These are phyloP conservation scores for Drosophila austrosaltans DNA, from an alignment of 2,888 invertebrate genomes.

Conservation along the genomic window DNA sequence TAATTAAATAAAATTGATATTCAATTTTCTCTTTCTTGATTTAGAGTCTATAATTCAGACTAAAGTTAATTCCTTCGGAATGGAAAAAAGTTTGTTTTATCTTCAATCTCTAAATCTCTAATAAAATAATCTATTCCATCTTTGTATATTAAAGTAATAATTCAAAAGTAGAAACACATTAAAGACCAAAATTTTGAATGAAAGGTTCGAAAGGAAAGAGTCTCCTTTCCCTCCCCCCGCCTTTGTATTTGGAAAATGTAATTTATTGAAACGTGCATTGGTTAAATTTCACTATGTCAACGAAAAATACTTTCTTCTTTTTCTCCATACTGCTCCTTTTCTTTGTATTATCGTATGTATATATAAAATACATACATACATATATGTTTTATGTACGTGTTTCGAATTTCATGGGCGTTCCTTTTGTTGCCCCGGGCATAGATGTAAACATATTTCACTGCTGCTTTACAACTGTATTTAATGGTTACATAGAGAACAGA, in stretches of 20 bases:
- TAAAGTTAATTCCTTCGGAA: too few species aligned
- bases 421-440: constrained; percentile 24
- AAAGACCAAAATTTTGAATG: not conserved
- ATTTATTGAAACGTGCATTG: constrained; percentile 66
- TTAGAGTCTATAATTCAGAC: too few species aligned
- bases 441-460: constrained; percentile 47
- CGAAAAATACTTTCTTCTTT: constrained; percentile 27
- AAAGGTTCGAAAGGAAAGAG: not conserved
- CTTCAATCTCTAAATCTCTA: too few species aligned
- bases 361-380: constrained; percentile 35
- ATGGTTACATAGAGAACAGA: constrained; percentile 36
- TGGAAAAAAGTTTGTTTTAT: too few species aligned
- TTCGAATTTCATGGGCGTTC: constrained; percentile 52
- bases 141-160: not conserved
- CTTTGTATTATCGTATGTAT: not conserved
- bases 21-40: too few species aligned
- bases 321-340: constrained; percentile 4
- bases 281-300: constrained; percentile 40
- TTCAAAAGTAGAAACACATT: not conserved
- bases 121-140: too few species aligned
- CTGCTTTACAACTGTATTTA: constrained; percentile 58
- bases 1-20: too few species aligned
- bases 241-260: constrained; percentile 53
- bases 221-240: constrained; percentile 5
- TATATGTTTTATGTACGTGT: constrained; percentile 61